Evolutionary conservation across 2,888 invertebrate genomes (phyloP).

Genomic region (Drymonia ruficornis): DNA sequence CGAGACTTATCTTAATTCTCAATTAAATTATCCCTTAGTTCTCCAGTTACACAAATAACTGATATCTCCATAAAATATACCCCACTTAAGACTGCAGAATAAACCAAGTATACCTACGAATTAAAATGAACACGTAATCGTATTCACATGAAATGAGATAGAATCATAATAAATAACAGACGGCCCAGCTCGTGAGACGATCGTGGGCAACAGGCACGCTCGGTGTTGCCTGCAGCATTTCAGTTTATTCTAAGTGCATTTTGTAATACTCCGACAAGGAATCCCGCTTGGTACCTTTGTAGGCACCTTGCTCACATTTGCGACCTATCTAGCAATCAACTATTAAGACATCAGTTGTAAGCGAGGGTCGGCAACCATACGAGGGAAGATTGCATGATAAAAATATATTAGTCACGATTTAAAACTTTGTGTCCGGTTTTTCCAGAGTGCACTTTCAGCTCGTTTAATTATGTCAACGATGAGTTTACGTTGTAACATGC

Average conservation of each 20-base stretch:
- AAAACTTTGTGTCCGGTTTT: too few relatives aligned
- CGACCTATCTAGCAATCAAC: slow-evolving; percentile 18
- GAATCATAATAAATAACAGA: slow-evolving; percentile 19
- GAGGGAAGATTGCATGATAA: neutral
- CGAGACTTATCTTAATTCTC: too few relatives aligned
- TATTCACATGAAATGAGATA: slow-evolving; percentile 14
- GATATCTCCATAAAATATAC: too few relatives aligned
- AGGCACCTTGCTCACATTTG: slow-evolving; percentile 4
- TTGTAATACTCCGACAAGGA: slow-evolving; percentile 23
- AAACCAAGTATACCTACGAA: neutral
- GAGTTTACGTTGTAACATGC: too few relatives aligned
- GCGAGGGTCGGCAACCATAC: neutral
- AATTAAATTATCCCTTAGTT: too few relatives aligned
- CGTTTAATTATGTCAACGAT: too few relatives aligned
- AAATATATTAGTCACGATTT: too few relatives aligned
- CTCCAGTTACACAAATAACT: too few relatives aligned
- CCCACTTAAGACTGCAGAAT: neutral
- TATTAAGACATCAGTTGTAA: slow-evolving; percentile 33
- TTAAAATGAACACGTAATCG: neutral
- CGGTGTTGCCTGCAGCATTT: slow-evolving; percentile 12
- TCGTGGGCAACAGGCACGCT: slow-evolving; percentile 1
- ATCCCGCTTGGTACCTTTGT: slow-evolving; percentile 16
- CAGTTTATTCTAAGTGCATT: slow-evolving; percentile 21
- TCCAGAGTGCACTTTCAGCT: too few relatives aligned
- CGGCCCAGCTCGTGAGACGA: slow-evolving; percentile 16